phyloP scores from a whole-genome alignment of 2,888 invertebrate species.

The Plagiodera versicolora region DNA sequence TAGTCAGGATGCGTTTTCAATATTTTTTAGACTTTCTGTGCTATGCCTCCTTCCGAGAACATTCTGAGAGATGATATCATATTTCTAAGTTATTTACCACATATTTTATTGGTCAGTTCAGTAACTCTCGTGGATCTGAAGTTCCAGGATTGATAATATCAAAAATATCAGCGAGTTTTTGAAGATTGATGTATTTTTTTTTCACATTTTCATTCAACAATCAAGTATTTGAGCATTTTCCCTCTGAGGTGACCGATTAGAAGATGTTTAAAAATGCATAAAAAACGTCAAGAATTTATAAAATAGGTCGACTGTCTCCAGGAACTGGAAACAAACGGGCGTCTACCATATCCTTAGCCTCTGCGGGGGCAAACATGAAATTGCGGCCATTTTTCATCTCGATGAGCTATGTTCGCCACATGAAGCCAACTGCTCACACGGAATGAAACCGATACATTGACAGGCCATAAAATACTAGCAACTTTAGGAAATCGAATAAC shows the following conservation, averaged over 20 bases:
- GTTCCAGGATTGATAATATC: too few relatives aligned
- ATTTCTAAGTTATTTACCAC: too few relatives aligned
- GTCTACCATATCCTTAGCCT: background rate
- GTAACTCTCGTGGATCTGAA: too few relatives aligned
- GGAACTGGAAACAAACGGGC: background rate
- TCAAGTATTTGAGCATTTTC: too few relatives aligned
- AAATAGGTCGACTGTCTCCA: background rate
- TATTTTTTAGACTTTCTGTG: too few relatives aligned
- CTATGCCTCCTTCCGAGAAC: too few relatives aligned
- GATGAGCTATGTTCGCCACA: background rate
- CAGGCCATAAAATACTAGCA: background rate
- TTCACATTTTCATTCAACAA: too few relatives aligned
- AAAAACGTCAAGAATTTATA: background rate
- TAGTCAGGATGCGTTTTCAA: too few relatives aligned
- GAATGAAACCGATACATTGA: background rate
- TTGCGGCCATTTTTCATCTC: constrained; percentile 6
- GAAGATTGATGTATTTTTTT: too few relatives aligned
- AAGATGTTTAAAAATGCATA: background rate
- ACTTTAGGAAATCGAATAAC: background rate
- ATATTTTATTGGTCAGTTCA: too few relatives aligned
- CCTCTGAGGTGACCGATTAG: background rate
- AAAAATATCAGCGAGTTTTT: too few relatives aligned
- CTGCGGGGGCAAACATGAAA: constrained; percentile 17
- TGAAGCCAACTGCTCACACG: background rate
- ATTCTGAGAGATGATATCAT: too few relatives aligned